These are phyloP conservation scores for Chlorodrepanis virens DNA, from an alignment of 2,113 vertebrate genomes.

Conservation along the genomic window DNA sequence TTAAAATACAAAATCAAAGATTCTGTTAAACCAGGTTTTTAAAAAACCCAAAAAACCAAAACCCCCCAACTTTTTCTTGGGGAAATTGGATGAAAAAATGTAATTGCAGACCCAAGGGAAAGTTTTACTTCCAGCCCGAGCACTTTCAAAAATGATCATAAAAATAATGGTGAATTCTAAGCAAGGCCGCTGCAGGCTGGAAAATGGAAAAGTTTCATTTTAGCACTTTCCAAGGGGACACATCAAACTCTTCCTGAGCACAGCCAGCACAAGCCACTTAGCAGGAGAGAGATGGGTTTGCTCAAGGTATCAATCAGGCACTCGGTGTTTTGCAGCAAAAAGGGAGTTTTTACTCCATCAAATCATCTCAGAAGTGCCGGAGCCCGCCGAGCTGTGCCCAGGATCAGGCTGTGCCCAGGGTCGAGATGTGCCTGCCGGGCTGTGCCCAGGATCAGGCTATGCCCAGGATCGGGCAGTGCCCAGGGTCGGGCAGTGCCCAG, in stretches of 20 bases:
- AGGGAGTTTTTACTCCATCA: background rate
- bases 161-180: background rate
- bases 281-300: background rate
- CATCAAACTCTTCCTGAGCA: background rate
- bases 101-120: slow-evolving; percentile 26
- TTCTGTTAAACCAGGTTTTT: background rate
- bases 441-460: no score
- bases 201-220: background rate
- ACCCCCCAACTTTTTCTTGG: background rate
- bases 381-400: accelerated
- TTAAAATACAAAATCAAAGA: background rate
- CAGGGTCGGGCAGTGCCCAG: no score
- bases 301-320: background rate
- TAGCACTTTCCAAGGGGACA: background rate
- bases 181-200: background rate
- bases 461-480: no score
- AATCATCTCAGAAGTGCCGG: accelerated
- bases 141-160: background rate
- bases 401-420: no score
- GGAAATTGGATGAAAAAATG: background rate
- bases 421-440: background rate
- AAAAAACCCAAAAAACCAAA: background rate
- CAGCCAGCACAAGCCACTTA: background rate
- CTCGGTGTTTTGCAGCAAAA: background rate
- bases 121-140: slow-evolving; percentile 11